phyloP scores from a whole-genome alignment of 2,888 invertebrate species.

The Auanema sp. region DNA sequence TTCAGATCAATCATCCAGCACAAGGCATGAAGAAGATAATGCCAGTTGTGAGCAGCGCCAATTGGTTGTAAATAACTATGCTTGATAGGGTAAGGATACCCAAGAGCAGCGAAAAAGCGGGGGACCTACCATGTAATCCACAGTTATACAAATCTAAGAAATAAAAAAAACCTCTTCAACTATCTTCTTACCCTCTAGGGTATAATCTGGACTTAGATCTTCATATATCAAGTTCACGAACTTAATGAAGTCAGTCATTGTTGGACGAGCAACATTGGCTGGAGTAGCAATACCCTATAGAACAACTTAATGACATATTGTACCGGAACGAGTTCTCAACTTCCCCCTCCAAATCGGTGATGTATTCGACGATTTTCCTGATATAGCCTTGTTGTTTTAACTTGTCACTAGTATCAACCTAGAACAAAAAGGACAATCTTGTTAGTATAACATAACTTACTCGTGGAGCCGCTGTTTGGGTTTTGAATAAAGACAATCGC shows the following conservation, averaged over 20 bases:
- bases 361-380: slow-evolving; percentile 12
- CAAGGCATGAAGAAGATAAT: slow-evolving; percentile 20
- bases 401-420: slow-evolving; percentile 16
- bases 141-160: too few relatives aligned
- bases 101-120: slow-evolving; percentile 14
- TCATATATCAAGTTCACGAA: too few relatives aligned
- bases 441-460: too few relatives aligned
- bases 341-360: slow-evolving; percentile 10
- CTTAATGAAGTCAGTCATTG: too few relatives aligned
- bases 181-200: too few relatives aligned
- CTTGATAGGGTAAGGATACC: slow-evolving; percentile 18
- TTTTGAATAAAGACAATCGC: too few relatives aligned
- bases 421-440: neutral
- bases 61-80: slow-evolving; percentile 14
- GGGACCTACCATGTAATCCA: slow-evolving; percentile 8
- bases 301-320: too few relatives aligned
- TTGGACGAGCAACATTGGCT: too few relatives aligned
- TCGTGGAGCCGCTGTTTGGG: too few relatives aligned
- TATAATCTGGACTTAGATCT: too few relatives aligned
- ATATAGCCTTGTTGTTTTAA: neutral
- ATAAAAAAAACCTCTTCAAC: too few relatives aligned
- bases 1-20: slow-evolving; percentile 19
- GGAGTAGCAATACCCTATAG: too few relatives aligned
- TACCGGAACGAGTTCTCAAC: neutral
- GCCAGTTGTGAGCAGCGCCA: slow-evolving; percentile 19